phyloP scores from a whole-genome alignment of 1,140 invertebrate species.

The Panagrolaimus sp. region DNA sequence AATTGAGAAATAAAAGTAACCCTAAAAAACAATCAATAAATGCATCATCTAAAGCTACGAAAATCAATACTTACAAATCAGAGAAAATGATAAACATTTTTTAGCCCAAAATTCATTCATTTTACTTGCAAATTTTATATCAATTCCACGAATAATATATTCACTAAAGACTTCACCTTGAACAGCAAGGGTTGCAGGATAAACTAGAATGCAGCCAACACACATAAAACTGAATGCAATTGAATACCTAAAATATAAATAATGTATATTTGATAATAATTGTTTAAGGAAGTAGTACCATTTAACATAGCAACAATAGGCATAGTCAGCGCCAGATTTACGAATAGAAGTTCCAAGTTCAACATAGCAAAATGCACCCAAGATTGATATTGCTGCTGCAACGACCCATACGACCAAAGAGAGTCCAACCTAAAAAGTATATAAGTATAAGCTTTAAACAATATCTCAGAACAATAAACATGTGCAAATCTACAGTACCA shows the following conservation, averaged over 20 bases:
- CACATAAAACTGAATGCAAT: conserved; percentile 45
- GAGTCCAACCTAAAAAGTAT: conserved; percentile 9
- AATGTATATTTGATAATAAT: background rate
- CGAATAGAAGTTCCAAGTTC: conserved; percentile 45
- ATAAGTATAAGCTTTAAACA: background rate
- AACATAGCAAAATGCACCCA: conserved; percentile 34
- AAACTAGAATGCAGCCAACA: conserved; percentile 45
- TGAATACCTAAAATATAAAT: conserved; percentile 28
- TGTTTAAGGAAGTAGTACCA: conserved; percentile 28
- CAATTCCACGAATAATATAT: conserved; percentile 37
- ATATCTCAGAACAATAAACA: background rate
- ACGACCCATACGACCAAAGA: conserved; percentile 22
- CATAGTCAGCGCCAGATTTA: conserved; percentile 48
- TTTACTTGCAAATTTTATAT: conserved; percentile 26
- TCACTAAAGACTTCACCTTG: conserved; percentile 47
- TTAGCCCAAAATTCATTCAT: background rate
- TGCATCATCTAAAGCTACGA: background rate
- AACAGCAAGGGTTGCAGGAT: conserved; percentile 45
- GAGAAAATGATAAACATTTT: conserved; percentile 34
- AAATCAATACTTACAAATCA: conserved; percentile 31
- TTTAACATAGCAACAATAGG: conserved; percentile 49
- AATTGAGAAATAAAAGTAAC: conserved; percentile 41
- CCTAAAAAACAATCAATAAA: conserved; percentile 28
- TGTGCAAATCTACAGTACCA: background rate
- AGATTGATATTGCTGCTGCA: background rate